Base-by-base conservation (phyloP, 1,140 invertebrate genomes). In the Calliphora vicina region DNA sequence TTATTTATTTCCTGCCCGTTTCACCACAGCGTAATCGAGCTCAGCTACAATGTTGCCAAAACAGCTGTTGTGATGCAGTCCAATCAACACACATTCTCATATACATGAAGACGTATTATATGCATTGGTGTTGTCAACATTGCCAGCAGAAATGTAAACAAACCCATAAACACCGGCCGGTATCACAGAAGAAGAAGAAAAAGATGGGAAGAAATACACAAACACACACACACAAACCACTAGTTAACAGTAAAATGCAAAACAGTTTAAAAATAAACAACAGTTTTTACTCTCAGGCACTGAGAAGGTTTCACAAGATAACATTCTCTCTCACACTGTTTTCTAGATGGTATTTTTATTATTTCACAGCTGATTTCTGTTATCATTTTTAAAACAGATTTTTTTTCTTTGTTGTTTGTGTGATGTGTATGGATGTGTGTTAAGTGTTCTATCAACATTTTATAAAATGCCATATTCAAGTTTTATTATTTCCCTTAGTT, bases 311-410 rank as follows among this genome's bases (percentile, higher is more conserved):
- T 35, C 10, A 35, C 6, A 35, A 50, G 12, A 0, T 50, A 50
- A 50, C 82, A 20, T n/a, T 12, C 27, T 10, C 50, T 80, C 72
- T 20, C 76, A 17, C 27, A 26, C 20, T 27, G 10, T 50, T 50
- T 50, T 50, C 3, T 17, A 50, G 45, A 50, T 50, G 15, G 2
- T 50, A 15, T n/a, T 50, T n/a, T 17, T 50, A 13, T 50, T 13
- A n/a, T 12, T 50, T 67, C 85, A 86, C 87, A 87, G 87, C 87
- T 87, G 71, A 29, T 86, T 86, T 86, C 87, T 86, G 85, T 80
- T 84, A 86, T 81, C 84, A 61, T 84, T 71, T 78, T 57, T 57
- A 15, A n/a, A 57, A n/a, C 50, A 57, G 15, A 57, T n/a, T n/a
- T n/a, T n/a, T n/a, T n/a, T n/a, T 35, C 50, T n/a, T 57, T 57